These are phyloP conservation scores for Tryphoninae sp. DNA, from an alignment of 2,888 invertebrate species.

Conservation along the genomic window DNA sequence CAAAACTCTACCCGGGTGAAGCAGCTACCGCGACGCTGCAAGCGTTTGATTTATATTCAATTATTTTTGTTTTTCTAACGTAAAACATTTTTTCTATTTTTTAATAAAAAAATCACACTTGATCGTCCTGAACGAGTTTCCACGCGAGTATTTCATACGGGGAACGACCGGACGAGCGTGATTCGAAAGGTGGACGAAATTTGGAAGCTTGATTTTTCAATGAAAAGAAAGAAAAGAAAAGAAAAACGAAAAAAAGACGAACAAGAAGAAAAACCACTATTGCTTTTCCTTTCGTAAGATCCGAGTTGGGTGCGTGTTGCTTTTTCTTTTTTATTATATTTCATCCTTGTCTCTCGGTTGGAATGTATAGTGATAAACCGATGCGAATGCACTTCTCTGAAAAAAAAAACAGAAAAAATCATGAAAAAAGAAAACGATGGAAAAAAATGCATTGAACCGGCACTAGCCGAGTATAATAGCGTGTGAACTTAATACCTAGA, in stretches of 20 bases:
- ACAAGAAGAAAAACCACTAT: neutral
- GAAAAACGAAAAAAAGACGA: neutral
- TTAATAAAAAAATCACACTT: neutral
- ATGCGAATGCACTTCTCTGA: constrained; percentile 35
- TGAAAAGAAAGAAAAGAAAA: neutral
- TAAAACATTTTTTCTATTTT: constrained; percentile 1
- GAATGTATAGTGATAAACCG: constrained; percentile 46
- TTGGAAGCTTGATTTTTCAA: neutral
- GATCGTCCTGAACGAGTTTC: neutral
- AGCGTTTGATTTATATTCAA: constrained; percentile 16
- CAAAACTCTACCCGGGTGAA: neutral
- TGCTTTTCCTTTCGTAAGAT: constrained; percentile 56
- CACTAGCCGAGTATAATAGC: constrained; percentile 56
- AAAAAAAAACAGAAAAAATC: constrained; percentile 25
- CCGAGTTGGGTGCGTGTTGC: constrained; percentile 13
- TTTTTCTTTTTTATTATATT: neutral
- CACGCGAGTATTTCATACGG: constrained; percentile 11
- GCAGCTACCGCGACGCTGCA: neutral
- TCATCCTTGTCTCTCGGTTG: constrained; percentile 10
- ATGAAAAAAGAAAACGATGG: constrained; percentile 19
- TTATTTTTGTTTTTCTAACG: constrained; percentile 29
- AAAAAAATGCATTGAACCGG: constrained; percentile 48
- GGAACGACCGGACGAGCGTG: constrained; percentile 25
- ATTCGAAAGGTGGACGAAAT: constrained; percentile 27
- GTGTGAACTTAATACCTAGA: constrained; percentile 62